These are phyloP conservation scores for Antedon mediterranea DNA, from an alignment of 53 echinoderm and acorn worm genomes.

Conservation along the genomic window DNA sequence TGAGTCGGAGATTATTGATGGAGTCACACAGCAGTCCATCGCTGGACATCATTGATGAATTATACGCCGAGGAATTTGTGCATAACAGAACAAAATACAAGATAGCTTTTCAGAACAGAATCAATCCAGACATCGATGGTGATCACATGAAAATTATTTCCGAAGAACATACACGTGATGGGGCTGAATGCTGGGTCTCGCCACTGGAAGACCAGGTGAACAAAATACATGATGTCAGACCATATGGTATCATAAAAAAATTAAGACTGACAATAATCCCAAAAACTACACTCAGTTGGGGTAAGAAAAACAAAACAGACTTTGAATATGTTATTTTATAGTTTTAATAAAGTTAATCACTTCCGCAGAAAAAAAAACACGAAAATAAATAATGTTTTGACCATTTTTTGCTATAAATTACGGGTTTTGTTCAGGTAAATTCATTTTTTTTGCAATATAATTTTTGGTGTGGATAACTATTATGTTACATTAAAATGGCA, in stretches of 20 bases:
- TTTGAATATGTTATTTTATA: too few relatives aligned
- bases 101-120: constrained; percentile 19
- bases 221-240: constrained; percentile 7
- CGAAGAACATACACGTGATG: not conserved
- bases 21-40: constrained; percentile 14
- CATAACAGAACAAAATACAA: constrained; percentile 6
- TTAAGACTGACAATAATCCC: too few relatives aligned
- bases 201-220: constrained; percentile 10
- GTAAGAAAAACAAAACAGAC: too few relatives aligned
- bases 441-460: too few relatives aligned
- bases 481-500: too few relatives aligned
- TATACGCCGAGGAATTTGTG: constrained; percentile 3
- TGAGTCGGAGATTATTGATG: not conserved
- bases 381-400: too few relatives aligned
- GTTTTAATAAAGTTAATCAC: too few relatives aligned
- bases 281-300: too few relatives aligned
- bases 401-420: too few relatives aligned
- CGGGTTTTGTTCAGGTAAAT: too few relatives aligned
- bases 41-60: not conserved
- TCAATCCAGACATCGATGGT: not conserved
- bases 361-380: too few relatives aligned
- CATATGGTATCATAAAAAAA: constrained; percentile 18
- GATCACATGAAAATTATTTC: not conserved
- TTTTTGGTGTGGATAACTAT: too few relatives aligned
- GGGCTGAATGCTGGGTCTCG: constrained; percentile 15